phyloP scores from a whole-genome alignment of 2,888 invertebrate genomes.

The Lathronympha strigana region DNA sequence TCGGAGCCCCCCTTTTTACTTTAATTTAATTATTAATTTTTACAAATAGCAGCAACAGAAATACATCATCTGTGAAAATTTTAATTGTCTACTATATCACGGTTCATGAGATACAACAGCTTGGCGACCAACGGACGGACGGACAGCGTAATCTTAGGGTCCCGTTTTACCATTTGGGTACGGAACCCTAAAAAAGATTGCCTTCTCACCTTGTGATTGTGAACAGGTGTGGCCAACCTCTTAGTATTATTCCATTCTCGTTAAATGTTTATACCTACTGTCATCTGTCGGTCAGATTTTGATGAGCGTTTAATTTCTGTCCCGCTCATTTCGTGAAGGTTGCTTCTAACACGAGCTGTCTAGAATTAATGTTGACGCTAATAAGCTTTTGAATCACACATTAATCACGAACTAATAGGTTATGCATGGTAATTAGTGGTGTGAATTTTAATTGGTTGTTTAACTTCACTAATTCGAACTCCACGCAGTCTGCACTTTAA shows the following conservation, averaged over 20 bases:
- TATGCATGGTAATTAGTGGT: neutral
- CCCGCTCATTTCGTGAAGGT: slow-evolving; percentile 58
- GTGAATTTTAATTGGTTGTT: slow-evolving; percentile 14
- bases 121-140: too few species aligned
- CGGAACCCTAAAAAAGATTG: slow-evolving; percentile 49
- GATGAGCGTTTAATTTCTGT: slow-evolving; percentile 58
- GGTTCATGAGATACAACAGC: too few species aligned
- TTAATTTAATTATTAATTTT: too few species aligned
- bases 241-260: slow-evolving; percentile 50
- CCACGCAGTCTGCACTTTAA: neutral
- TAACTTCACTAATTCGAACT: neutral
- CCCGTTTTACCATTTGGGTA: too few species aligned
- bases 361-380: slow-evolving; percentile 24
- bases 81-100: too few species aligned
- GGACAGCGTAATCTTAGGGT: too few species aligned
- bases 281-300: slow-evolving; percentile 54
- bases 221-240: slow-evolving; percentile 61
- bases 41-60: too few species aligned
- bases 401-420: slow-evolving; percentile 21
- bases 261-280: slow-evolving; percentile 47
- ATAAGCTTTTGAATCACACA: slow-evolving; percentile 31
- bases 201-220: slow-evolving; percentile 50
- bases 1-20: too few species aligned
- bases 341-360: slow-evolving; percentile 53
- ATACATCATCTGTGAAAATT: too few species aligned